Base-by-base conservation (phyloP, 2,113 vertebrate genomes). In the Polyodon spathula region DNA sequence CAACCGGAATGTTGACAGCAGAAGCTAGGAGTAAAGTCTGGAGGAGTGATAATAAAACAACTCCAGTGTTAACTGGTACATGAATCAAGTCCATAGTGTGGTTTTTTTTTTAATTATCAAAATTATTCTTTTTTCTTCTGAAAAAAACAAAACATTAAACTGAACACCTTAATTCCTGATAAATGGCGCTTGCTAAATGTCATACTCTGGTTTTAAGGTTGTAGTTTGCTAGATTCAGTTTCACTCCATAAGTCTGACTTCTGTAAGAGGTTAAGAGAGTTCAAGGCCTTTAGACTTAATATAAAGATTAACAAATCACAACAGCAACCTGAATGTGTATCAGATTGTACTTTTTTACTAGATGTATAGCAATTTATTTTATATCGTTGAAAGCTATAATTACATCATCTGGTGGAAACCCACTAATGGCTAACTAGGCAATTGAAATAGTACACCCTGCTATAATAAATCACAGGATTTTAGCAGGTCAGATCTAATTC, bases 351-450 rank as follows among this genome's bases (percentile, higher is more conserved):
- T 55, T 38, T 48, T 61, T 50, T 46, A 42, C 65, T 65, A 68
- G 63, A 65, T 59, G 56, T 46, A 52, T 41, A 51, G 68, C 57
- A 60, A 62, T 63, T 58, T 57, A 63, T 61, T 62, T 60, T 60
- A 65, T 65, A 17, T 61, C 66, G 58, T 61, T 62, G 48, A 69
- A 71, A 72, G 64, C 65, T 72, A 64, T 76, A 77, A 77, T 78
- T 77, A 76, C 46, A 62, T 68, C 52, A 68, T 80, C 75, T 78
- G 66, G 68, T 27, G 57, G 60, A 60, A 72, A 71, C 63, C 71
- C 70, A 63, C 67, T 73, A 68, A 65, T 37, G 48, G 54, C 52
- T 14, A 56, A 37, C 4, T 40, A 40, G 40, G 66, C 44, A 59
- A 53, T 40, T 63, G 53, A 54, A 59, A 69, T 53, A 39, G 41